Evolutionary conservation across 2,113 vertebrate genomes (phyloP).

Genomic region (Lophura nycthemera): DNA sequence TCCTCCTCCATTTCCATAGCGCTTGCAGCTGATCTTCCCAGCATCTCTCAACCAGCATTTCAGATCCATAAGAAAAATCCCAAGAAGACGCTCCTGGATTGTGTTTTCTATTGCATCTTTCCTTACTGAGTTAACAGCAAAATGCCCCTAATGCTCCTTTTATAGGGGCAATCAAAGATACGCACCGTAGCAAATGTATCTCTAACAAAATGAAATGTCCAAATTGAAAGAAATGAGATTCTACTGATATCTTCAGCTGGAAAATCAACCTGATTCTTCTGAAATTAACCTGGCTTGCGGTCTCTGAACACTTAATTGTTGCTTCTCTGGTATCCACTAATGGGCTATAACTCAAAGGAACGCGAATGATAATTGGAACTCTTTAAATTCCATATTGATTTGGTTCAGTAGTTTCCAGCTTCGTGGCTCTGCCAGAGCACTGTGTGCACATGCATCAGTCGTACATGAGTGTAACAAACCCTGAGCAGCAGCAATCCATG

Average conservation of each 20-base stretch:
- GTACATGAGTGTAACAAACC: not conserved
- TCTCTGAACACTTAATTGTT: constrained; percentile 25
- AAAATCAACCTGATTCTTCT: constrained; percentile 32
- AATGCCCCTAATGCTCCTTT: not conserved
- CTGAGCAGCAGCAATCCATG: fast-evolving
- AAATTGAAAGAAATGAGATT: constrained; percentile 21
- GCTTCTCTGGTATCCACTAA: not conserved
- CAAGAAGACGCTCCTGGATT: not conserved
- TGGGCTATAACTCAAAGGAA: constrained; percentile 15
- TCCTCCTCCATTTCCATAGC: not conserved
- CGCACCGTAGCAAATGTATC: not conserved
- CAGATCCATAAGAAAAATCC: not conserved
- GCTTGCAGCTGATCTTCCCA: not conserved
- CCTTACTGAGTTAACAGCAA: not conserved
- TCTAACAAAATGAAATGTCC: constrained; percentile 12
- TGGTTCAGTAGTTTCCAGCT: not conserved
- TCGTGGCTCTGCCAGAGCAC: not conserved
- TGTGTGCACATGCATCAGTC: not conserved
- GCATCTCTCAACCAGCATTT: not conserved
- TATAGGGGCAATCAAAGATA: not conserved
- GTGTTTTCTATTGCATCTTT: not conserved
- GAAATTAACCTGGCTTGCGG: constrained; percentile 39
- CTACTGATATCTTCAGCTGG: constrained; percentile 6
- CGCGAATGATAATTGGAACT: not conserved
- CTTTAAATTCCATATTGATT: constrained; percentile 12